Evolutionary conservation across 2,888 invertebrate genomes (phyloP), one percentile per base, ranked within the genome.

Genomic region (Acleris sparsana): DNA sequence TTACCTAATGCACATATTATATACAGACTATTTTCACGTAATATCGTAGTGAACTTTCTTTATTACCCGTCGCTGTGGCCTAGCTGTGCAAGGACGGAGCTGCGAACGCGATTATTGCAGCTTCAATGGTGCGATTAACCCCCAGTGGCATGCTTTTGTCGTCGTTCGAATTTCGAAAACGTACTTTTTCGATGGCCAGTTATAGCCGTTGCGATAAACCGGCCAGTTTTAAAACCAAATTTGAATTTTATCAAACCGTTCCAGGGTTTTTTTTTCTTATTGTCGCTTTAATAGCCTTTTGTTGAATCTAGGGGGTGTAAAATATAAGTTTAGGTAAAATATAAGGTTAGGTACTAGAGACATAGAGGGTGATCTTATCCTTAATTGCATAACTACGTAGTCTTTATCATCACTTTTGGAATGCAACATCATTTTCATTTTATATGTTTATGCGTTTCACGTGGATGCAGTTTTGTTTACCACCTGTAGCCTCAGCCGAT

Each of bases 81-180:
- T n/a, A 11, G 56, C 53, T 46, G 22, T 52, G 55, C 62, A 13
- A 62, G 57, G 61, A 71, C 72, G 67, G 71, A 73, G 75, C 72
- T 75, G 75, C 74, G 73, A 83, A 82, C 79, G 78, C 83, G 83
- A 86, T 86, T 87, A 88, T 80, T 84, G 82, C 85, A 79, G 81
- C 79, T 80, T 77, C 82, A 80, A 84, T 83, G 82, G 81, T 76
- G 73, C 84, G 80, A 85, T 87, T 86, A 86, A 84, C 81, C 81
- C 73, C 78, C 75, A 66, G 75, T 71, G 68, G 73, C 77, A 71
- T 75, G 79, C 77, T 76, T 75, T 77, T 76, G 79, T 78, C 80
- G 72, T 69, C 63, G 71, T 53, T 56, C 68, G 56, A 71, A 72
- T 71, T 79, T 73, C 75, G 70, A 71, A 75, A 75, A 70, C 67